A percentile compares a stretch with the other conserved stretches of the same genome.
Conservation (phyloP, 2,113 vertebrate genomes). For the Mystacornis crossleyi region DNA sequence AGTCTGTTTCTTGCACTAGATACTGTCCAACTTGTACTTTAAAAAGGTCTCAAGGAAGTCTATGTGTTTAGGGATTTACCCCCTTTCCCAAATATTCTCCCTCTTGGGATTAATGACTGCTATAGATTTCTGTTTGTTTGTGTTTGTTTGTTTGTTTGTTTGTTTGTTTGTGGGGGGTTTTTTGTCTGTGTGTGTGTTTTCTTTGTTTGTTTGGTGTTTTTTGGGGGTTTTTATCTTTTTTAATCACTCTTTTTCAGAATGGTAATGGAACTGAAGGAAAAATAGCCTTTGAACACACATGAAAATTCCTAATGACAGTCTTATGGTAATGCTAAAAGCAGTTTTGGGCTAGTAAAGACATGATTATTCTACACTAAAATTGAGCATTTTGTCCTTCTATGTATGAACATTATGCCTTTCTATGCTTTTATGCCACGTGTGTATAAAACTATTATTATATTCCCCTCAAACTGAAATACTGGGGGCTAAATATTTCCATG, state of each 20-base stretch:
- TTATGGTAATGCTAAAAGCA: background rate
- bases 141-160: background rate
- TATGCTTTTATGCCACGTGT: background rate
- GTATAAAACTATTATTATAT: background rate
- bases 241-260: background rate
- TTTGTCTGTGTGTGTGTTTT: background rate
- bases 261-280: background rate
- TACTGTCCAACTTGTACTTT: background rate
- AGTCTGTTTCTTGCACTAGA: background rate
- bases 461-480: background rate
- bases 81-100: background rate
- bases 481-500: background rate
- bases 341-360: background rate
- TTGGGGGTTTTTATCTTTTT: background rate
- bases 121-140: background rate
- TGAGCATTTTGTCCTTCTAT: background rate
- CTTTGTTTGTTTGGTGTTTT: rapidly evolving
- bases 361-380: background rate
- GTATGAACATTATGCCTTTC: background rate
- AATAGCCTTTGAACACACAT: background rate
- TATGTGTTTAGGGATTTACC: background rate
- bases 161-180: rapidly evolving
- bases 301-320: background rate
- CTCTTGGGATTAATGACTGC: background rate
- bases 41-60: background rate